Conservation (phyloP, 2,113 vertebrate species). For the Muscicapa adusta region DNA sequence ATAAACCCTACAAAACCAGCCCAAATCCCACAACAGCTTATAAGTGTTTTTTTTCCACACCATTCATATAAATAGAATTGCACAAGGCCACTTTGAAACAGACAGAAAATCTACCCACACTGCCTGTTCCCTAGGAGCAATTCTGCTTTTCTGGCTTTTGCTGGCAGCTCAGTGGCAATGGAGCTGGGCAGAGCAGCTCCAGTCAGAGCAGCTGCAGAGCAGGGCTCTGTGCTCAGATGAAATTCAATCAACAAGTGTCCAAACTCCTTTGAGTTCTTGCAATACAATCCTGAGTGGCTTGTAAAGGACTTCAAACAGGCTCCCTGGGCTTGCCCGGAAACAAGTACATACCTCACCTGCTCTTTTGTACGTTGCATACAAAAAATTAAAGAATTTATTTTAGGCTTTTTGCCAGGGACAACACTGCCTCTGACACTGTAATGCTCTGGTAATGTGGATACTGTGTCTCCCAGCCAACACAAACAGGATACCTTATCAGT, state of each 20-base stretch:
- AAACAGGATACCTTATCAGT: slow-evolving; percentile 56
- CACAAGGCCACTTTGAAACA: neutral
- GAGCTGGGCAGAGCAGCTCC: neutral
- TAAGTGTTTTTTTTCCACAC: neutral
- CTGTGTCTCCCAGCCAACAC: neutral
- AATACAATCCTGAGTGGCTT: slow-evolving; percentile 56
- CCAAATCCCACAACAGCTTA: neutral
- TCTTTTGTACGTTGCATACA: neutral
- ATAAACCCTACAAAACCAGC: neutral
- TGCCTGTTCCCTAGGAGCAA: neutral
- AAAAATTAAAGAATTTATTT: slow-evolving; percentile 54
- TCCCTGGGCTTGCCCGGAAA: slow-evolving; percentile 26
- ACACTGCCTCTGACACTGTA: slow-evolving; percentile 14
- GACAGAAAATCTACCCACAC: neutral
- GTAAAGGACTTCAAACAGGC: slow-evolving; percentile 56
- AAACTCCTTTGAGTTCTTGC: slow-evolving; percentile 49
- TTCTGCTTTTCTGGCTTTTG: neutral
- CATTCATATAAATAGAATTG: neutral
- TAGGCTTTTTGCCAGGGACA: slow-evolving; percentile 37
- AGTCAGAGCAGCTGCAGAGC: slow-evolving; percentile 51
- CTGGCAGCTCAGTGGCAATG: neutral
- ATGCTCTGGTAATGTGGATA: neutral
- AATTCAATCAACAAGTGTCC: slow-evolving; percentile 65
- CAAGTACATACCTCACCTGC: slow-evolving; percentile 56
- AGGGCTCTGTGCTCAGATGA: slow-evolving; percentile 49